A percentile compares a stretch with the other conserved stretches of the same genome.
These are phyloP conservation scores for Drosophila yakuba DNA, from an alignment of 1,140 invertebrate genomes.

Conservation along the genomic window DNA sequence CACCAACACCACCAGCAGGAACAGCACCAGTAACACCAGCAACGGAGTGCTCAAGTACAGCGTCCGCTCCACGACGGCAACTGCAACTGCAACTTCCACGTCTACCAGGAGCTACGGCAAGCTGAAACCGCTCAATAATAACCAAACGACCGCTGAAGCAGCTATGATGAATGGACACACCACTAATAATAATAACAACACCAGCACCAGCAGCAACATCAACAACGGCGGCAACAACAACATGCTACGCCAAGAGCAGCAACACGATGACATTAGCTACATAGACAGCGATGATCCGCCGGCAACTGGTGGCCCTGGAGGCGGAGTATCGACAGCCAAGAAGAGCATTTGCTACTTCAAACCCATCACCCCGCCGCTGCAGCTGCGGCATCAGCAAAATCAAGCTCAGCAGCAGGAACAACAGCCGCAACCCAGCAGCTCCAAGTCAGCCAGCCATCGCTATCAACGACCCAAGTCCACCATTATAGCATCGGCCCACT, in stretches of 20 bases:
- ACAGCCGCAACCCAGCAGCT: neutral
- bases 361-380: conserved; percentile 63
- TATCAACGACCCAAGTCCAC: conserved; percentile 73
- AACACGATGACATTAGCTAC: conserved; percentile 81
- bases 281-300: conserved; percentile 81
- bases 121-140: conserved; percentile 35
- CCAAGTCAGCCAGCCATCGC: conserved; percentile 22
- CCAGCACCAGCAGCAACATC: conserved; percentile 10
- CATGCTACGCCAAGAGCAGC: conserved; percentile 61
- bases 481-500: conserved; percentile 66
- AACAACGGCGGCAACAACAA: conserved; percentile 53
- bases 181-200: conserved; percentile 20
- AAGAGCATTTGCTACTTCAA: conserved; percentile 63
- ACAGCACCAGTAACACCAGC: neutral
- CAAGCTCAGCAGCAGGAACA: conserved; percentile 23
- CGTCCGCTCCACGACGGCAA: conserved; percentile 11
- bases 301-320: conserved; percentile 15
- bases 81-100: conserved; percentile 20
- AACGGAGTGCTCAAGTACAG: conserved; percentile 35
- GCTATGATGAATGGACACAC: conserved; percentile 24
- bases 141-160: conserved; percentile 1
- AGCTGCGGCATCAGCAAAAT: conserved; percentile 35
- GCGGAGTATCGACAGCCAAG: conserved; percentile 10
- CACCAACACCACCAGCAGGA: conserved; percentile 10
- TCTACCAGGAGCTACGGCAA: conserved; percentile 51